phyloP scores from a whole-genome alignment of 2,797 vertebrate species.

The Gallinago solitaria region DNA sequence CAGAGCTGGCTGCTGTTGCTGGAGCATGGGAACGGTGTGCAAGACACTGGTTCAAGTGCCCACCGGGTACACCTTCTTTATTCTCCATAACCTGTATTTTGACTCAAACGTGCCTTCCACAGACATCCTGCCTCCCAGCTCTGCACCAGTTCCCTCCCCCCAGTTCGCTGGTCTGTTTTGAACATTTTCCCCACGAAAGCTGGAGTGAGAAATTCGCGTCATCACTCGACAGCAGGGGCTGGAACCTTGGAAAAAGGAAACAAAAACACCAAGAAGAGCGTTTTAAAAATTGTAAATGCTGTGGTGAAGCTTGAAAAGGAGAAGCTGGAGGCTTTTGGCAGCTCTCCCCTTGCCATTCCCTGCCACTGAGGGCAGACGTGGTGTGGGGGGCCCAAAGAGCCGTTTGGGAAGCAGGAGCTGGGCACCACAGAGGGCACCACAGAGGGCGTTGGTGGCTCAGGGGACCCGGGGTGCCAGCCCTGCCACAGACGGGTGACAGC shows the following conservation, averaged over 20 bases:
- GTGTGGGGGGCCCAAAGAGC: not conserved
- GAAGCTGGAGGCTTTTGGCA: not conserved
- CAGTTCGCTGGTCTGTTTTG: not conserved
- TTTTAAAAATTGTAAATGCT: not conserved
- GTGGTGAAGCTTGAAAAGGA: not conserved
- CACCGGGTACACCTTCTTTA: no score
- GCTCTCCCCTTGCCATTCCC: not conserved
- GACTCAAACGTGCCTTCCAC: not conserved
- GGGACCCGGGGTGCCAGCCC: not conserved
- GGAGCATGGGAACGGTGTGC: not conserved
- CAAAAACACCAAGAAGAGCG: not conserved
- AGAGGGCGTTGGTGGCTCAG: accelerated
- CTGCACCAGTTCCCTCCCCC: not conserved
- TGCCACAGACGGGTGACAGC: accelerated
- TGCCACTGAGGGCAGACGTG: accelerated
- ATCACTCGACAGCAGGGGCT: not conserved
- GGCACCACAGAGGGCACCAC: not conserved
- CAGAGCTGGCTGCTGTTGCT: not conserved
- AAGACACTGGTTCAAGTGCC: not conserved
- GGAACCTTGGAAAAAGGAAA: not conserved
- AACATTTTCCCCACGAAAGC: not conserved
- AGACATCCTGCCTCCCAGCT: not conserved
- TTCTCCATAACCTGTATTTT: not conserved
- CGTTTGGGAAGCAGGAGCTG: not conserved
- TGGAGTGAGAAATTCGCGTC: not conserved